phyloP scores from a whole-genome alignment of 2,113 vertebrate genomes.

The Motacilla tschutschensis region DNA sequence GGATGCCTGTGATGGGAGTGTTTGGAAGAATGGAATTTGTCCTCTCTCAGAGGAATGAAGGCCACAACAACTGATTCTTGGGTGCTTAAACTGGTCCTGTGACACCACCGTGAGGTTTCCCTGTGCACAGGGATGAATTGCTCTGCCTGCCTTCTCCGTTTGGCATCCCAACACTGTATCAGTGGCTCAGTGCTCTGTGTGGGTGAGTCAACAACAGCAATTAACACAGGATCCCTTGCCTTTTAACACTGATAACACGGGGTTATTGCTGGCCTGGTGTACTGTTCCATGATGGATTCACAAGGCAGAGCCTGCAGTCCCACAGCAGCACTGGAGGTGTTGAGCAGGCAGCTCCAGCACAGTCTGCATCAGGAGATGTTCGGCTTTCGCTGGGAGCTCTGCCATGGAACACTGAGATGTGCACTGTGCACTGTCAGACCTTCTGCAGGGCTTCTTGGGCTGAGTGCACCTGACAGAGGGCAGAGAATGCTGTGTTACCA shows the following conservation, averaged over 20 bases:
- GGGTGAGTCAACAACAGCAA: not conserved
- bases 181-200: accelerated
- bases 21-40: not conserved
- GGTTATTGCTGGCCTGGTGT: not conserved
- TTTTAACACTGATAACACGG: not conserved
- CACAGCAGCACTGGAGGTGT: not conserved
- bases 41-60: not conserved
- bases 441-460: not conserved
- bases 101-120: accelerated
- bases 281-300: accelerated
- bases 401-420: accelerated
- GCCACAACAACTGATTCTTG: accelerated
- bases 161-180: not conserved
- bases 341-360: not conserved
- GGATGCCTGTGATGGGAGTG: not conserved
- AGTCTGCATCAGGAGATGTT: not conserved
- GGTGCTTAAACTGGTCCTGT: not conserved
- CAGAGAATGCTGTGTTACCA: not conserved
- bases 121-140: accelerated
- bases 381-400: not conserved
- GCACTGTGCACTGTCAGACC: not conserved
- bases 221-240: not conserved
- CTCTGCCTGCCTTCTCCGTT: not conserved
- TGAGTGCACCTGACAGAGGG: not conserved
- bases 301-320: not conserved